Conservation (phyloP, 2,797 vertebrate genomes). For the Galagoides demidoff region DNA sequence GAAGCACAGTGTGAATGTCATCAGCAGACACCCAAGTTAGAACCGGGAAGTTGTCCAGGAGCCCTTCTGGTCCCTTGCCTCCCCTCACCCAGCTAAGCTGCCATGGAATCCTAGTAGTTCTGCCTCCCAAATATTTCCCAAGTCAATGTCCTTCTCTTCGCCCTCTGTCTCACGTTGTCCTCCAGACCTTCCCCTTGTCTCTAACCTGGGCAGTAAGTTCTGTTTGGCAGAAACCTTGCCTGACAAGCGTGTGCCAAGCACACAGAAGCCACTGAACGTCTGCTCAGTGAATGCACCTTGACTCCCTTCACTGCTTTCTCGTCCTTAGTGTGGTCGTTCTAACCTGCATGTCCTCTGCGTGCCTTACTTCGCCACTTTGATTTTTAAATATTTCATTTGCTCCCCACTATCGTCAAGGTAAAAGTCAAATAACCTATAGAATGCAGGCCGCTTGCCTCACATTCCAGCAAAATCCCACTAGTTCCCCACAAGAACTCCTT, state of each 20-base stretch:
- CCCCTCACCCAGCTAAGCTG: not conserved
- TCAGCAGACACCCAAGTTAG: conserved; percentile 1
- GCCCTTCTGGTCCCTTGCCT: not conserved
- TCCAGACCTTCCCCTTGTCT: not conserved
- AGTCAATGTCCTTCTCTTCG: not conserved
- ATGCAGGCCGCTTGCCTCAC: not conserved
- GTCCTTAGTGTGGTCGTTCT: not conserved
- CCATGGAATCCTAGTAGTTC: not conserved
- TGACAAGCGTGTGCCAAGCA: not conserved
- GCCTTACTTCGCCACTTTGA: not conserved
- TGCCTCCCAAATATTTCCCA: conserved; percentile 8
- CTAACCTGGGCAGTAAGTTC: not conserved
- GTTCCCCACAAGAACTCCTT: not conserved
- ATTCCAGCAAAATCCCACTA: not conserved
- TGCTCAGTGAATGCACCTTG: not conserved
- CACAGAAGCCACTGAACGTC: not conserved
- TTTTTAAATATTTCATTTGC: not conserved
- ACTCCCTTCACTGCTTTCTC: not conserved
- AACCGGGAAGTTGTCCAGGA: conserved; percentile 11
- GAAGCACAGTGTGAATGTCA: conserved; percentile 26
- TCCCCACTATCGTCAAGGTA: not conserved
- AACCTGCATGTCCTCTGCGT: not conserved
- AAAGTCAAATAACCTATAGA: not conserved
- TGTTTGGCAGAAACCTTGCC: not conserved
- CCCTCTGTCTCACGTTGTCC: not conserved